Conservation (phyloP, 2,113 vertebrate species). For the Periophthalmus modestus region DNA sequence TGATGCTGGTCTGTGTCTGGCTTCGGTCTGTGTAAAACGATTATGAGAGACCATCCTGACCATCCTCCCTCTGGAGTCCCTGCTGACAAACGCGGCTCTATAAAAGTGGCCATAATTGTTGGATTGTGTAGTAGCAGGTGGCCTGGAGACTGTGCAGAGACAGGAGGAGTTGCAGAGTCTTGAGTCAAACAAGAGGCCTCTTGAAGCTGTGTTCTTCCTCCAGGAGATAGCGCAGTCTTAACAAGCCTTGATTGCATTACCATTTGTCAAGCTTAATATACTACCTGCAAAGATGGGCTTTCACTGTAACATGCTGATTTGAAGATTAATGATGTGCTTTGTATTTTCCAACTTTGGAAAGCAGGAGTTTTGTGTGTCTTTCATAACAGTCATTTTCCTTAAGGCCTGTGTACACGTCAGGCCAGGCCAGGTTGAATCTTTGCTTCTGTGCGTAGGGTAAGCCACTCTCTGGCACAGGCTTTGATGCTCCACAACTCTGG, state of each 20-base stretch:
- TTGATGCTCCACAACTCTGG: conserved; percentile 8
- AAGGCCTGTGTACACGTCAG: conserved; percentile 13
- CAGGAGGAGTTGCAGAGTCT: conserved; percentile 48
- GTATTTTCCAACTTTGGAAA: conserved; percentile 49
- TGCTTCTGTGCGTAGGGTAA: conserved; percentile 30
- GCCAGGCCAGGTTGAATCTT: conserved; percentile 50
- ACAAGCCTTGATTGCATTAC: conserved; percentile 78
- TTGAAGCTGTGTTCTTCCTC: conserved; percentile 58
- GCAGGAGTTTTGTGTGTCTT: conserved; percentile 35
- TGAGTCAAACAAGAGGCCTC: conserved; percentile 55
- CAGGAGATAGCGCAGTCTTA: conserved; percentile 65
- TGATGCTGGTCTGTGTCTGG: conserved; percentile 46
- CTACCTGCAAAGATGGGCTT: conserved; percentile 57
- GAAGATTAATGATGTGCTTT: conserved; percentile 61
- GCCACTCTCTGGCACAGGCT: conserved; percentile 32
- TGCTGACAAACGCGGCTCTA: conserved; percentile 57
- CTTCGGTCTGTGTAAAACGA: conserved; percentile 22
- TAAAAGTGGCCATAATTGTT: conserved; percentile 59
- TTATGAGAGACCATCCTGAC: conserved; percentile 35
- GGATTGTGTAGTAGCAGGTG: conserved; percentile 57
- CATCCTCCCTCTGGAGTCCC: conserved; percentile 44
- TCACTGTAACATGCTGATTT: conserved; percentile 65
- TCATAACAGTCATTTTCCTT: conserved; percentile 30
- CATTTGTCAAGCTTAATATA: conserved; percentile 70
- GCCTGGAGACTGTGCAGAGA: conserved; percentile 43